Evolutionary conservation across 2,797 vertebrate genomes (phyloP).

Genomic region (Myotis daubentonii): DNA sequence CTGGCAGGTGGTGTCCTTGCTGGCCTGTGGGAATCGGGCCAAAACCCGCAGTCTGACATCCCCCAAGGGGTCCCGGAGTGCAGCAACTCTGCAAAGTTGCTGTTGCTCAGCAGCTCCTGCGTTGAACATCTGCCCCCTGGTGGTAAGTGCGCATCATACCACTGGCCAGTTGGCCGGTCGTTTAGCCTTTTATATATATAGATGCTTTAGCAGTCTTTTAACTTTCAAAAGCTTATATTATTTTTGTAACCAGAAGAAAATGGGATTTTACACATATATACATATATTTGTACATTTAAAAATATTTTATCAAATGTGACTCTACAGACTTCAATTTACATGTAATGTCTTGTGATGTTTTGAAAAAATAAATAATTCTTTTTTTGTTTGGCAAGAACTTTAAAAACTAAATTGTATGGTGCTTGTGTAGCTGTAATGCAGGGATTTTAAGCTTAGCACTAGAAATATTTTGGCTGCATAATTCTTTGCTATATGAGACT

Average conservation of each 20-base stretch:
- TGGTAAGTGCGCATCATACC: no score
- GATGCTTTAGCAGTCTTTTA: background rate
- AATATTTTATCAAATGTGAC: constrained; percentile 2
- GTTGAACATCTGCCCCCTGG: no score
- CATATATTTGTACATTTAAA: background rate
- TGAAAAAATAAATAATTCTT: background rate
- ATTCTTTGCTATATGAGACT: background rate
- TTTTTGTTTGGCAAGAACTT: background rate
- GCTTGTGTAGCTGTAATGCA: background rate
- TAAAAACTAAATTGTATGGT: background rate
- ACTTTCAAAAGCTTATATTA: constrained; percentile 13
- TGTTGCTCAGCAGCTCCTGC: no score
- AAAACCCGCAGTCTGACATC: no score
- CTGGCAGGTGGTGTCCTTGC: no score
- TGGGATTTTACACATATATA: background rate
- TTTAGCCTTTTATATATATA: no score
- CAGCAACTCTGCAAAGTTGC: no score
- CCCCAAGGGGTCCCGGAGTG: no score
- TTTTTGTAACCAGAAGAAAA: constrained; percentile 39
- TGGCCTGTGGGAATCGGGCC: no score
- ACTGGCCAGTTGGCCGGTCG: no score
- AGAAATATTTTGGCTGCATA: background rate
- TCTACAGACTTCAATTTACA: constrained; percentile 23
- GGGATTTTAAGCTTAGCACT: background rate
- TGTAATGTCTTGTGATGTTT: background rate